Evolutionary conservation across 1,140 invertebrate genomes (phyloP).

Genomic region (Drosophila nannoptera): DNA sequence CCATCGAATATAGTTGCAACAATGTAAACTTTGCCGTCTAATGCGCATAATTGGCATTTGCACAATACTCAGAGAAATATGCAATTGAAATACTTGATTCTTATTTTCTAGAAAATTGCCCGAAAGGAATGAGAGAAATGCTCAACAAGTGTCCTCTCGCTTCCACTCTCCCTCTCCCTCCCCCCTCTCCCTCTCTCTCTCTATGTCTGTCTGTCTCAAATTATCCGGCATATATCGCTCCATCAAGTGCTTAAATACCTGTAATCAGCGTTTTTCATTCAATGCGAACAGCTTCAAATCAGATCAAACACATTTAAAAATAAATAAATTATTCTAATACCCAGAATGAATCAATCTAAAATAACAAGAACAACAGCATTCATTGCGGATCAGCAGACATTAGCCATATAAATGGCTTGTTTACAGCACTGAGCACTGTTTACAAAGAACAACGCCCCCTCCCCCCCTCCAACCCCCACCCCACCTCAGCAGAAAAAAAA

Average conservation of each 20-base stretch:
- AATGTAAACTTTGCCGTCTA: conserved; percentile 54
- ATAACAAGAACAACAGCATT: conserved; percentile 30
- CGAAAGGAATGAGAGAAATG: too few relatives aligned
- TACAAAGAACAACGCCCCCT: conserved; percentile 49
- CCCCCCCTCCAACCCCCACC: too few relatives aligned
- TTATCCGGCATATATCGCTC: background rate
- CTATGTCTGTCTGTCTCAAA: too few relatives aligned
- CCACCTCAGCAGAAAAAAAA: too few relatives aligned
- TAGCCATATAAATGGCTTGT: conserved; percentile 65
- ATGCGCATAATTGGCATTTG: conserved; percentile 52
- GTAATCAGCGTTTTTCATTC: conserved; percentile 23
- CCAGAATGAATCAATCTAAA: conserved; percentile 60
- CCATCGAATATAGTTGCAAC: conserved; percentile 58
- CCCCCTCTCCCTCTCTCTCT: too few relatives aligned
- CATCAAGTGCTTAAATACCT: background rate
- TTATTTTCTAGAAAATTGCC: background rate
- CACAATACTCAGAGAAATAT: conserved; percentile 29
- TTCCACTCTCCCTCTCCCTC: too few relatives aligned
- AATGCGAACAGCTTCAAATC: background rate
- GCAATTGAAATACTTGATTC: background rate
- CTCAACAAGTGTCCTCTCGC: too few relatives aligned
- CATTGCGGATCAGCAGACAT: conserved; percentile 34
- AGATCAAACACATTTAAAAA: conserved; percentile 60
- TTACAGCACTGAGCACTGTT: conserved; percentile 71
- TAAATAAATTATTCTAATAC: conserved; percentile 72